A percentile compares a stretch with the other conserved stretches of the same genome.
These are phyloP conservation scores for Abscondita cerata DNA, from an alignment of 2,888 invertebrate genomes.

Conservation along the genomic window DNA sequence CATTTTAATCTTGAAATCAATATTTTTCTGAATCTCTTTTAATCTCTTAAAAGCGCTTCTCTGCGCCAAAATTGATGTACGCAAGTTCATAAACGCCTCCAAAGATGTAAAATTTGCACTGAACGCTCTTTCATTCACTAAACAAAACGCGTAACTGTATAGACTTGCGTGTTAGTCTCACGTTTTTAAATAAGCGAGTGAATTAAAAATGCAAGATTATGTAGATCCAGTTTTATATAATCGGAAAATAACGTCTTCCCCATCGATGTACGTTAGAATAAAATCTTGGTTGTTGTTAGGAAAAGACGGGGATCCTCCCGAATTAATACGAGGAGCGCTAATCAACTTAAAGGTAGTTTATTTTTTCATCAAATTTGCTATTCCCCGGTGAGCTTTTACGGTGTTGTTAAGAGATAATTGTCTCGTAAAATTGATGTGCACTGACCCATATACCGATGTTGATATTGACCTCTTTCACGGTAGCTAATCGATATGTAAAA, in stretches of 20 bases:
- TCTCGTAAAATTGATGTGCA: conserved; percentile 1
- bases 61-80: conserved; percentile 30
- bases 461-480: conserved; percentile 22
- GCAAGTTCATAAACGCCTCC: conserved; percentile 24
- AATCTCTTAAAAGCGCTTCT: conserved; percentile 20
- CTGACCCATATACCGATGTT: conserved; percentile 19
- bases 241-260: conserved; percentile 38
- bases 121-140: neutral
- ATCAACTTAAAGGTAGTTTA: conserved; percentile 48
- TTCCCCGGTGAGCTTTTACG: neutral
- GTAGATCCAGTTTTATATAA: conserved; percentile 38
- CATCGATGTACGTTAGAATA: conserved; percentile 49
- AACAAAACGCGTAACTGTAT: neutral
- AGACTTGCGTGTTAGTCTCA: neutral
- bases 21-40: neutral
- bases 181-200: neutral
- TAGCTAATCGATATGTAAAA: neutral
- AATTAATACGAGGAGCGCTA: conserved; percentile 45
- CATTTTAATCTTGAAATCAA: neutral
- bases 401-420: neutral
- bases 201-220: conserved; percentile 43
- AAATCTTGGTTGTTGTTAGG: conserved; percentile 49
- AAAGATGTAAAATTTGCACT: neutral
- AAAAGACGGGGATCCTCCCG: conserved; percentile 42
- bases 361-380: neutral